Base-by-base conservation (phyloP, 2,113 vertebrate genomes). In the Passer montanus region DNA sequence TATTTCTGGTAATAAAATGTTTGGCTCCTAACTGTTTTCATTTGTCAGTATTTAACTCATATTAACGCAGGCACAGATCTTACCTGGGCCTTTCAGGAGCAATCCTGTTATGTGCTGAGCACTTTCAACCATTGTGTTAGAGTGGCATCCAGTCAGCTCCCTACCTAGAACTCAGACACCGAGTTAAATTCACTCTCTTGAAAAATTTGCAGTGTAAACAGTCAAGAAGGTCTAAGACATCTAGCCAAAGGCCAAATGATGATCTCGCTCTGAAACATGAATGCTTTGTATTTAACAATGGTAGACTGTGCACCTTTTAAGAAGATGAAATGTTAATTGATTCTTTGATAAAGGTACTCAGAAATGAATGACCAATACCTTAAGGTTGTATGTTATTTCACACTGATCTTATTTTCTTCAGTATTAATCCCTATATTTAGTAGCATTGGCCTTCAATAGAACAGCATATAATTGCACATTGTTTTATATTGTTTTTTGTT, bases 21-120 rank as follows among this genome's bases (percentile, higher is more conserved):
- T 67, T 16, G 28, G 10, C 17, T 91, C 37, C 35, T 56, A 39
- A 39, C 15, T 72, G 13, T 53, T 94, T 44, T 28, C 22, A 43
- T 10, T 39, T 24, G 23, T 78, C 21, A 58, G 1, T 80, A 30
- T 3, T 81, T 72, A 83, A 44, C 35, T 78, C 18, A 6, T n/a
- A 43, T 41, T 79, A 74, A n/a, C 47, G 50, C 15, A 11, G 46
- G 20, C 39, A 53, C 3, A 63, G 56, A 27, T 72, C 46, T 35
- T 27, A 62, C 43, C 19, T 69, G 26, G 4, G 9, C 53, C 30
- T 86, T 82, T 55, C 18, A 49, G 37, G 22, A 26, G 7, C 0
- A 0, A 58, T 93, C 16, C 23, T 74, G 11, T 59, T 46, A 8
- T 0, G 0, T 44, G 68, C 33, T 79, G 28, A 95, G 47, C 30